phyloP scores from a whole-genome alignment of 2,888 invertebrate species.

The Rhagophthalmus giganteus region DNA sequence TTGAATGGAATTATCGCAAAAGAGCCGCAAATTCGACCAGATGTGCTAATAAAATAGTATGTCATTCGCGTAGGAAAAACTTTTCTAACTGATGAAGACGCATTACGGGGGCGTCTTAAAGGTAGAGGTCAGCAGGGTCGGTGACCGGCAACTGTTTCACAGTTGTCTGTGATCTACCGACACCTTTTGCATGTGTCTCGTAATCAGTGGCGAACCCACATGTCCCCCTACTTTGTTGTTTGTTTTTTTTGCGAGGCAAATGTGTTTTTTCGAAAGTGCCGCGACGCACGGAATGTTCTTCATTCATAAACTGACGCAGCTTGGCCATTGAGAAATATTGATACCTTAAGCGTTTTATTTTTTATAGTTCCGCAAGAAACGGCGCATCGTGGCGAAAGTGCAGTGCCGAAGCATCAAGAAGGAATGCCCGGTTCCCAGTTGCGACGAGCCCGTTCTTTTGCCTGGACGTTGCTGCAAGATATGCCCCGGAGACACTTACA shows the following conservation, averaged over 20 bases:
- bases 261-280: constrained; percentile 2
- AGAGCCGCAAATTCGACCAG: constrained; percentile 22
- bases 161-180: constrained; percentile 51
- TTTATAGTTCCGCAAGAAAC: constrained; percentile 82
- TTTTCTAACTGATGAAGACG: constrained; percentile 44
- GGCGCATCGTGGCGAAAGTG: constrained; percentile 84
- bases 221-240: constrained; percentile 11
- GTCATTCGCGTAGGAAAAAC: constrained; percentile 37
- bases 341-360: constrained; percentile 6
- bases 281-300: neutral
- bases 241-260: constrained; percentile 12
- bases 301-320: neutral
- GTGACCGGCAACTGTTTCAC: constrained; percentile 50
- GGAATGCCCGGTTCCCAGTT: constrained; percentile 86
- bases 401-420: constrained; percentile 90
- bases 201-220: constrained; percentile 11
- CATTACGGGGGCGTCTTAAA: constrained; percentile 49
- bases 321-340: constrained; percentile 1
- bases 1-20: constrained; percentile 20
- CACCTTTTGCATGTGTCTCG: constrained; percentile 46
- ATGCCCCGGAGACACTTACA: constrained; percentile 74
- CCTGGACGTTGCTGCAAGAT: constrained; percentile 91
- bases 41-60: constrained; percentile 33
- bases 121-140: constrained; percentile 53
- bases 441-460: constrained; percentile 81